Evolutionary conservation across 2,888 invertebrate species (phyloP), one percentile per base, ranked within the genome.

Genomic region (Heliconius cydno): DNA sequence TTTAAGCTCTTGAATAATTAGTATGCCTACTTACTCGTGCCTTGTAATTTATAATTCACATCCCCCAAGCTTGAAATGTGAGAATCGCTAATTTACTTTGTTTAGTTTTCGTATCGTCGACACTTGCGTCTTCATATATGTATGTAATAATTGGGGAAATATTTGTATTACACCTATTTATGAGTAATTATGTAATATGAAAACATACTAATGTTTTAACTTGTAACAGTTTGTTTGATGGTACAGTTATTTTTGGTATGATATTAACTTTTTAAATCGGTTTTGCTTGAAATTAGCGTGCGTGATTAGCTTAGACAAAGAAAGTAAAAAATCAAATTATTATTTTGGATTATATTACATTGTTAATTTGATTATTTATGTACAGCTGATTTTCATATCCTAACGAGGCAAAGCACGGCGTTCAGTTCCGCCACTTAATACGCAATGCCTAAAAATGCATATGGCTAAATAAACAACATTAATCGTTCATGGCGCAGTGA

Each of bases 71-170:
- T 12, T 68, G 68, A 68, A 19, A 41, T 41, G 68, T 15, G 70
- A 70, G 70, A 46, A 41, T 41, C 28, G 25, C 70, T 46, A 70
- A 70, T 28, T 70, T 70, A 41, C 41, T 70, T 68, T 70, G 68
- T 41, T 70, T 70, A 70, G 25, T 70, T 41, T 70, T 46, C 41
- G 70, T 70, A 70, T 70, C 15, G 41, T 41, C 41, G 70, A 25
- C 25, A 41, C 70, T 41, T 15, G 70, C 25, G 41, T 70, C 70
- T 70, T 70, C 13, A 70, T n/a, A 6, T 46, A 15, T 52, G 22
- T 38, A 38, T n/a, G n/a, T 68, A n/a, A 5, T 68, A 34, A 34
- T 38, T 38, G 10, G 13, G 38, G 12, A 15, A 15, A 46, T 70
- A 41, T 70, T 70, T 46, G 15, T 5, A 13, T 70, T 46, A 41